These are phyloP conservation scores for Halichoerus grypus DNA, from an alignment of 2,113 vertebrate genomes.

Conservation along the genomic window DNA sequence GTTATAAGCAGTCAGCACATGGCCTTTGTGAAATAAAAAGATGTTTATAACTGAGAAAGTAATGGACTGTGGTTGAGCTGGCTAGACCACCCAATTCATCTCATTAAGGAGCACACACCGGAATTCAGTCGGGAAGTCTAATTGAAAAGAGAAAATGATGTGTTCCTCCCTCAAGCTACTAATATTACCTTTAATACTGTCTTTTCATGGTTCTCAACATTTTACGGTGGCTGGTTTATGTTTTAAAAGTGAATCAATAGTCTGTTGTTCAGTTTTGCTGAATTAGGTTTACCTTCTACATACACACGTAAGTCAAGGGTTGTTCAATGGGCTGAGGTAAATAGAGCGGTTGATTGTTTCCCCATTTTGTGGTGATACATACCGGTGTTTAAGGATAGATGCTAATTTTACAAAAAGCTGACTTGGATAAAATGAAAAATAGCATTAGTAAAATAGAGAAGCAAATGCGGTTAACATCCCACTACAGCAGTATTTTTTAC, in stretches of 20 bases:
- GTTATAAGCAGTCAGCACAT: constrained; percentile 5
- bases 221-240: background rate
- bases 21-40: constrained; percentile 46
- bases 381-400: constrained; percentile 57
- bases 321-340: constrained; percentile 20
- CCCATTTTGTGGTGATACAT: constrained; percentile 12
- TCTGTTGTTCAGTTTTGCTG: constrained; percentile 41
- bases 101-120: constrained; percentile 19
- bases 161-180: background rate
- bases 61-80: constrained; percentile 8
- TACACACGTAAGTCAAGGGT: background rate
- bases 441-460: constrained; percentile 70
- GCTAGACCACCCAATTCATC: background rate
- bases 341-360: constrained; percentile 40
- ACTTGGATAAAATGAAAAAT: constrained; percentile 76
- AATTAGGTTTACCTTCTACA: constrained; percentile 32
- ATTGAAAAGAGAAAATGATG: background rate
- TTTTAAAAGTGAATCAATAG: background rate
- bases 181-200: background rate
- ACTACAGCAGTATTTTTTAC: constrained; percentile 72
- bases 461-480: constrained; percentile 76
- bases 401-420: constrained; percentile 71
- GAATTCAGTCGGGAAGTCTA: background rate
- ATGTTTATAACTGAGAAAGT: background rate
- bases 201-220: background rate